A percentile compares a stretch with the other conserved stretches of the same genome.
These are phyloP conservation scores for Cyclophora punctaria DNA, from an alignment of 2,888 invertebrate genomes.

Conservation along the genomic window DNA sequence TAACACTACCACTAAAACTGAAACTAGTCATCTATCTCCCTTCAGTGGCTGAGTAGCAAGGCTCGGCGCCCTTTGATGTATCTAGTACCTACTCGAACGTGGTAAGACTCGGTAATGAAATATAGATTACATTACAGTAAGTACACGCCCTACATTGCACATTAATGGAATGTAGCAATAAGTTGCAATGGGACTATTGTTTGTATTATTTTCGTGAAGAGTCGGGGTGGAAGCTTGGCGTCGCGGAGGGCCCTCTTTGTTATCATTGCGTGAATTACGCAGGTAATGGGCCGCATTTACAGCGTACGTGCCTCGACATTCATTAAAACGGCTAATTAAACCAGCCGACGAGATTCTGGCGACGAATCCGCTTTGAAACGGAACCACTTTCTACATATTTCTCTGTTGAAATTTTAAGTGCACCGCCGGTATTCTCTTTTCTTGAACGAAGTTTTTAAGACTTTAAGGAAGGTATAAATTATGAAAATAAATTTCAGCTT, in stretches of 20 bases:
- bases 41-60: no score
- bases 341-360: constrained; percentile 51
- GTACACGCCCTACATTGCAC: no score
- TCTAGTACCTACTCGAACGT: no score
- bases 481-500: constrained; percentile 12
- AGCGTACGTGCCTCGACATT: constrained; percentile 68
- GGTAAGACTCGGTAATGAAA: no score
- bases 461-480: constrained; percentile 29
- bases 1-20: no score
- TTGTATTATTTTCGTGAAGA: no score
- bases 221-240: constrained; percentile 15
- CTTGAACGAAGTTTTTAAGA: constrained; percentile 28
- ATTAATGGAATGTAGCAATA: no score
- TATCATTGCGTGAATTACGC: constrained; percentile 66
- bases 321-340: constrained; percentile 69
- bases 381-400: constrained; percentile 41
- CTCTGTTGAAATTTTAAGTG: constrained; percentile 41
- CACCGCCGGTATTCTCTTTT: constrained; percentile 31
- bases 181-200: no score
- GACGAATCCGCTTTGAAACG: constrained; percentile 44
- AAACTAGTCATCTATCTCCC: no score
- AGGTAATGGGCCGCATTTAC: constrained; percentile 67
- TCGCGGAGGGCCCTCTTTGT: constrained; percentile 36
- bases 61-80: no score
- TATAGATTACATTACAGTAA: no score